Evolutionary conservation across 1,140 invertebrate genomes (phyloP), one percentile per base, ranked within the genome.

Genomic region (Trissolcus basalis): DNA sequence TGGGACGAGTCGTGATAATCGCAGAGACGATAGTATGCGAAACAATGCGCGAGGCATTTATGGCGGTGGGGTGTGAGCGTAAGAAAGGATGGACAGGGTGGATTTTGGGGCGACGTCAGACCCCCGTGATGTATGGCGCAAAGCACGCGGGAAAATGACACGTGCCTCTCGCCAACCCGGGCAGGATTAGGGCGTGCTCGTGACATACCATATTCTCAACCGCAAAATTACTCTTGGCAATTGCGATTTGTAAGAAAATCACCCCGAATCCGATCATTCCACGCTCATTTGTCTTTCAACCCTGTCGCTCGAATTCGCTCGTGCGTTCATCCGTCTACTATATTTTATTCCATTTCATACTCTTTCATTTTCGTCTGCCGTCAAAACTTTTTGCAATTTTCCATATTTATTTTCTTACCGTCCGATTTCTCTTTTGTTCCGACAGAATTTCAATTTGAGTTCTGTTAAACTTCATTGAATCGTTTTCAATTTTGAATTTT

Each of bases 111-210:
- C 39, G 64, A 77, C 49, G 75, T 73, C 69, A 69, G 64, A 77
- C 69, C 75, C 75, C 55, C 14, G 75, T 78, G 75, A 78, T 78
- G 41, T 78, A 78, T 78, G 59, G 75, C 54, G 64, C 60, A 55
- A 65, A 70, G 55, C 64, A 77, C 69, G 69, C 75, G 75, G 69
- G 75, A 78, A 76, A 78, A 67, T 78, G 75, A 64, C 75, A 78
- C 69, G 75, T 78, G 75, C 75, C 75, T 73, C 61, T 78, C 44
- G 69, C 60, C 63, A 60, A 69, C 51, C 63, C 68, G 32, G 63
- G 47, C 67, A 72, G 58, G 74, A 77, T 77, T 71, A 77, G 68
- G 58, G 68, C 61, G 41, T 55, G 58, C 74, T 77, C 63, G 61
- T 72, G 58, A 77, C 74, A 72, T 68, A 77, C 74, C 74, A 67